phyloP scores from a whole-genome alignment of 2,113 vertebrate species.

The Albula goreensis region DNA sequence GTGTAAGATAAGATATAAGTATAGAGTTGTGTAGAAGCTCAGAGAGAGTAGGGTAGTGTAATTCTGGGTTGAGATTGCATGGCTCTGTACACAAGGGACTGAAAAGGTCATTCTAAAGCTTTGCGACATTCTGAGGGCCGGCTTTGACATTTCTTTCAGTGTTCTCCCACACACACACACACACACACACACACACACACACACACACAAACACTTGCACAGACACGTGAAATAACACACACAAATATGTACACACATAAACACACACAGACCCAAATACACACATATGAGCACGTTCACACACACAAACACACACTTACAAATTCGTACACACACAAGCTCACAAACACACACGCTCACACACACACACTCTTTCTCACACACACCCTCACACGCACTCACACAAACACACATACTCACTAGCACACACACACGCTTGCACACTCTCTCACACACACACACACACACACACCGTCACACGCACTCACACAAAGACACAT shows the following conservation, averaged over 20 bases:
- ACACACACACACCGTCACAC: not conserved
- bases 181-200: not conserved
- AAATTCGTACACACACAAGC: too few species aligned
- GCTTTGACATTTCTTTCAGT: not conserved
- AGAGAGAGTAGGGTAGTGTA: not conserved
- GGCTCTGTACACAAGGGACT: not conserved
- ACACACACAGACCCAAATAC: not conserved
- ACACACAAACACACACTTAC: not conserved
- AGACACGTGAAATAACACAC: not conserved
- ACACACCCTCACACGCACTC: conserved; percentile 4
- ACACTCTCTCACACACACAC: too few species aligned
- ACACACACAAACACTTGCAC: not conserved
- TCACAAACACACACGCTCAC: too few species aligned
- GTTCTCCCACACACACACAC: not conserved
- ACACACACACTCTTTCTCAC: not conserved
- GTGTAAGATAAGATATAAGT: too few species aligned
- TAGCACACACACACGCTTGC: not conserved
- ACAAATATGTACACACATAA: not conserved
- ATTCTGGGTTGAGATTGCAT: not conserved
- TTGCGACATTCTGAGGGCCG: not conserved
- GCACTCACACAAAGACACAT: not conserved
- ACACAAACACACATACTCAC: not conserved
- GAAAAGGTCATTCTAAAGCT: not conserved
- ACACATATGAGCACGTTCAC: not conserved
- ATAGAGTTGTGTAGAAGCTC: too few species aligned